Conservation (phyloP, 2,797 vertebrate genomes). For the Macropus fuliginosus region DNA sequence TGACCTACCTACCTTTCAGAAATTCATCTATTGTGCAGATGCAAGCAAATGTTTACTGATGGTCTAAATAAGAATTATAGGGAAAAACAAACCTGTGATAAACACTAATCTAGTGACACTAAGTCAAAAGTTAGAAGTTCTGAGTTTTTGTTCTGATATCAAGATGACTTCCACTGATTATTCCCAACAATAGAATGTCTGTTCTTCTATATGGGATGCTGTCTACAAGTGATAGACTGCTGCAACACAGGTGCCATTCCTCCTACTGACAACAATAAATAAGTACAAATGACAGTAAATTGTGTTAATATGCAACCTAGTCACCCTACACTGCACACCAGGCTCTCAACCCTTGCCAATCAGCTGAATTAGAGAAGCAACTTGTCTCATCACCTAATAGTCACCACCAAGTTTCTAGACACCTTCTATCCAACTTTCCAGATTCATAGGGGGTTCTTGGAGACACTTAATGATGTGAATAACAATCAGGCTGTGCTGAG, state of each 20-base stretch:
- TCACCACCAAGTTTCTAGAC: neutral
- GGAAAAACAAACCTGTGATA: neutral
- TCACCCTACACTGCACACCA: neutral
- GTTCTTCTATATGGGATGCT: neutral
- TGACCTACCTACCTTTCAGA: neutral
- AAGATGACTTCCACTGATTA: neutral
- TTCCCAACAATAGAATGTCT: neutral
- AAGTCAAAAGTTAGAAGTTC: neutral
- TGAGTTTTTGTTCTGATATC: neutral
- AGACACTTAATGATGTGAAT: neutral
- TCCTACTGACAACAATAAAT: neutral
- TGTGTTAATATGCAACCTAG: neutral
- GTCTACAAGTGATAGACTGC: neutral
- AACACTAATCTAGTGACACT: neutral
- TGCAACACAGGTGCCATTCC: neutral
- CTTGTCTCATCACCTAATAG: neutral
- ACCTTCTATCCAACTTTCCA: neutral
- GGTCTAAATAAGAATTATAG: neutral
- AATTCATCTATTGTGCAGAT: neutral
- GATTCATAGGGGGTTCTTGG: neutral
- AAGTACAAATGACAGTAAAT: neutral
- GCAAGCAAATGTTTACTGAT: neutral
- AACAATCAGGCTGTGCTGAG: neutral
- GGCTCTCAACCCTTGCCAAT: neutral
- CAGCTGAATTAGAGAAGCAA: neutral